Base-by-base conservation (phyloP, 2,888 invertebrate genomes). In the Charanyca ferruginea region DNA sequence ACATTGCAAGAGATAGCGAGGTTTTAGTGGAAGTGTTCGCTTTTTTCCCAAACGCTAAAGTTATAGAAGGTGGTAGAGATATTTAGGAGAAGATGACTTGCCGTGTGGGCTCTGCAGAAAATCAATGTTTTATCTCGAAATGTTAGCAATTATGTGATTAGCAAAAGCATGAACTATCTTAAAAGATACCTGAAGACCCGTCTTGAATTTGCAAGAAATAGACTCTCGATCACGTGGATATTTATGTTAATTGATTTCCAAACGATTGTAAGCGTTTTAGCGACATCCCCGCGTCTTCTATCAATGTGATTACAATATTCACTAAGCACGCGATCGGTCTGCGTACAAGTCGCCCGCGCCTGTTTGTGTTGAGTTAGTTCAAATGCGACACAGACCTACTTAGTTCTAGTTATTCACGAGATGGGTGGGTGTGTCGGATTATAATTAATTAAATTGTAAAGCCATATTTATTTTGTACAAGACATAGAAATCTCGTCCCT, bases 341-440 rank as follows among this genome's bases (percentile, higher is more conserved):
- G 63, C 25, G 45, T 55, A n/a, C 18, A 53, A 57, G 55, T 70
- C 63, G 42, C 32, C 42, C 18, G 11, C 7, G 41, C 22, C 44
- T 35, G 22, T 52, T 45, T 69, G 51, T 55, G 35, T 70, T 55
- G 22, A 45, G 62, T n/a, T 22, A 55, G 45, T 35, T 69, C 62
- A 25, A 42, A 42, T 11, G 57, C 9, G 32, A 35, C 22, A 16
- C 47, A 48, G 3, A 53, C 35, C 32, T 42, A 52, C 45, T 58
- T 38, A 16, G 38, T 1, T 47, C 20, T 28, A 41, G 57, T 16
- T 62, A 23, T 23, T 6, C 7, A 16, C 9, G 5, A 25, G 7
- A 6, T 5, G 8, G 20, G 18, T 48, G 9, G 13, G 2, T 16
- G 9, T 41, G 20, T 3, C 16, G 16, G 8, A n/a, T n/a, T n/a